Base-by-base conservation (phyloP, 2,113 vertebrate genomes). In the Gobio gobio region DNA sequence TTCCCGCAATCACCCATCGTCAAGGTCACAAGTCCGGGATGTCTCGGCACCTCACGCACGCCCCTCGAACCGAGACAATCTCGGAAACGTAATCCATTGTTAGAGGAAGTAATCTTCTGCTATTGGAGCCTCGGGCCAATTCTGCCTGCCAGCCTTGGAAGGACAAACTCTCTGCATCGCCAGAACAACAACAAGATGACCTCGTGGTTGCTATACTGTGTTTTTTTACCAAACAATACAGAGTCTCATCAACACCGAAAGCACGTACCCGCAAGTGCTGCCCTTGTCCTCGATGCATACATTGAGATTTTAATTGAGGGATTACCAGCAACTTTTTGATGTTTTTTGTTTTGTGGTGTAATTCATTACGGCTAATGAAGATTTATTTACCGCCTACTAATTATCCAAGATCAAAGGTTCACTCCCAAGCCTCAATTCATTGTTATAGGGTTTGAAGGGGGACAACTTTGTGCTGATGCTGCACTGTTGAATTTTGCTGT, bases 291-390 rank as follows among this genome's bases (percentile, higher is more conserved):
- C 36, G 6, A 56, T 72, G 26, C 77, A 2, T 9, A 54, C 70
- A 78, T n/a, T 24, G 33, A 26, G 36, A 43, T 78, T 82, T 84
- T 82, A 73, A 74, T 61, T 78, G 72, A 61, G 64, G 72, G 78
- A 86, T 88, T 89, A 83, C 43, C 54, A 29, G 63, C 82, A 85
- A 86, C 72, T 84, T 88, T 84, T 86, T 86, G 85, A 88, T 74
- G 87, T 66, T 80, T 89, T 63, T 79, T 74, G 66, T 78, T 61
- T 66, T 29, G 10, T 83, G 24, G 56, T 45, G n/a, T 40, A 56
- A 84, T 88, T 77, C 26, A 86, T 88, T 82, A 82, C 13, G 2
- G 63, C 80, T 85, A 86, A 86, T 86, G 78, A 86, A 86, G 82
- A 86, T 86, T 78, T 86, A 87, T 86, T 86, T 61, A 47, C 43